Evolutionary conservation across 2,113 vertebrate species (phyloP).

Genomic region (Lichenostomus cassidix): DNA sequence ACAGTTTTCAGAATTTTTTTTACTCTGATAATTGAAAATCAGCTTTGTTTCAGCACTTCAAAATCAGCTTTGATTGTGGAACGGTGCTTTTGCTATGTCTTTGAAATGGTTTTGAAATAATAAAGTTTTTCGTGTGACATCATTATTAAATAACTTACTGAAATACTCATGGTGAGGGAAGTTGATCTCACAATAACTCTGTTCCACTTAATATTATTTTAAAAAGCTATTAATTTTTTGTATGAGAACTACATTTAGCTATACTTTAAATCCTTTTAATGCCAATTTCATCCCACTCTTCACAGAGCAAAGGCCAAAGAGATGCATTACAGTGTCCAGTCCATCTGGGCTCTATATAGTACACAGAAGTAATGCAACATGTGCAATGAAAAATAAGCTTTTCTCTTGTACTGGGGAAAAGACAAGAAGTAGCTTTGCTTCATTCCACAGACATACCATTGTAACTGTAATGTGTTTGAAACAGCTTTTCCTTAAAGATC

Average conservation of each 20-base stretch:
- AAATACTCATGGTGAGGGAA: not conserved
- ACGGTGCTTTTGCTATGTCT: not conserved
- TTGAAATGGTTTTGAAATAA: constrained; percentile 33
- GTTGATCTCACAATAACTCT: not conserved
- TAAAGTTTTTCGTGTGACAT: not conserved
- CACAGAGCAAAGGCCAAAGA: not conserved
- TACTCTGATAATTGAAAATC: constrained; percentile 57
- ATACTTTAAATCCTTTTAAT: not conserved
- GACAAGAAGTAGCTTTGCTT: not conserved
- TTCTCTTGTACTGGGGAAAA: not conserved
- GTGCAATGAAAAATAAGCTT: not conserved
- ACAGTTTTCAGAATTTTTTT: not conserved
- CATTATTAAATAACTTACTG: not conserved
- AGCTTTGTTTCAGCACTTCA: constrained; percentile 62
- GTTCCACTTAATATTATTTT: not conserved
- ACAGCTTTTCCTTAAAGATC: not conserved
- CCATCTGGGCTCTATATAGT: not conserved
- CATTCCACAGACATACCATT: not conserved
- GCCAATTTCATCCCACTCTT: not conserved
- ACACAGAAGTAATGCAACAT: not conserved
- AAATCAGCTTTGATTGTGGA: constrained; percentile 48
- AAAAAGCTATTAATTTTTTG: not conserved
- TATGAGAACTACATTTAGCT: not conserved
- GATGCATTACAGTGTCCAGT: not conserved
- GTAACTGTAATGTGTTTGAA: not conserved